Evolutionary conservation across 2,888 invertebrate species (phyloP).

Genomic region (Drosophila subsilvestris): DNA sequence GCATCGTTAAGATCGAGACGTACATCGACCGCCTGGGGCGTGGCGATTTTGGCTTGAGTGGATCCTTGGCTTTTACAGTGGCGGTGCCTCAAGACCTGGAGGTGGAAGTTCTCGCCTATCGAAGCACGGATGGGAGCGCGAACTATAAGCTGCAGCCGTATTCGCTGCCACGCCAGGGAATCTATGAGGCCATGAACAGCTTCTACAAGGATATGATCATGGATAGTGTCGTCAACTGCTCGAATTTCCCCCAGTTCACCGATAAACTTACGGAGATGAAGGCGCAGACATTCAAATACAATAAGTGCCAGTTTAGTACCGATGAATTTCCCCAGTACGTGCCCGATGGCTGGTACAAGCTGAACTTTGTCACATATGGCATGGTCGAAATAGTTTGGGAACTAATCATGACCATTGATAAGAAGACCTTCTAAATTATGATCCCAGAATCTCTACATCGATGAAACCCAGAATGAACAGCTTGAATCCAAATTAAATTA

Average conservation of each 20-base stretch:
- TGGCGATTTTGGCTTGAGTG: conserved; percentile 42
- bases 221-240: conserved; percentile 41
- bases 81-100: conserved; percentile 16
- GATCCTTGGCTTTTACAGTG: background rate
- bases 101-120: conserved; percentile 37
- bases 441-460: background rate
- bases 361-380: conserved; percentile 35
- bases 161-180: conserved; percentile 2
- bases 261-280: conserved; percentile 16
- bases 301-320: conserved; percentile 44
- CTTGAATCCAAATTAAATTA: too few relatives aligned
- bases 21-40: conserved; percentile 48
- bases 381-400: background rate
- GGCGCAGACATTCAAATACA: conserved; percentile 33
- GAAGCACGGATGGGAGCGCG: conserved; percentile 47
- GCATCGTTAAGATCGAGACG: conserved; percentile 9
- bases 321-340: conserved; percentile 51
- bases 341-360: conserved; percentile 49
- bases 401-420: conserved; percentile 6
- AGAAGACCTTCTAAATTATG: conserved; percentile 7
- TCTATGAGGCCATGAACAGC: conserved; percentile 20
- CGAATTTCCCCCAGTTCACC: conserved; percentile 47
- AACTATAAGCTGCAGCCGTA: conserved; percentile 49
- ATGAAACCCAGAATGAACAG: too few relatives aligned
- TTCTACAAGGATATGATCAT: conserved; percentile 53